These are phyloP conservation scores for Camarhynchus parvulus DNA, from an alignment of 2,113 vertebrate genomes.

Conservation along the genomic window DNA sequence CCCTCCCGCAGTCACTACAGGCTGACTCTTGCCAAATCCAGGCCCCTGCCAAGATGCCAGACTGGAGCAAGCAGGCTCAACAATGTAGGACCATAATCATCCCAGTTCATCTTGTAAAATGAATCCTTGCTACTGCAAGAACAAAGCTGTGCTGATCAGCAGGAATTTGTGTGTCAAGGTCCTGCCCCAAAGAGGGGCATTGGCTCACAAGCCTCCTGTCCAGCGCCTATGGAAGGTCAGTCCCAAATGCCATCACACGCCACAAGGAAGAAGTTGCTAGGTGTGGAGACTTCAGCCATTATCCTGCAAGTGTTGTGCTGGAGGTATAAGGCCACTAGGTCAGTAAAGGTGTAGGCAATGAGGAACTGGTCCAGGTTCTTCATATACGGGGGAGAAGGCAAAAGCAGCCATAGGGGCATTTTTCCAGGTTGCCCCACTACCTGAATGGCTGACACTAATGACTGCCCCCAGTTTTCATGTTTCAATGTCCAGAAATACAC, in stretches of 20 bases:
- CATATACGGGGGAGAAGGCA: neutral
- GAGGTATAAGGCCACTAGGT: neutral
- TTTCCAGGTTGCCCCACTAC: neutral
- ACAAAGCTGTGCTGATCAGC: neutral
- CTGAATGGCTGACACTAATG: neutral
- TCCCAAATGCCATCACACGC: neutral
- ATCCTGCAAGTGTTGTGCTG: neutral
- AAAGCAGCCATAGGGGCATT: neutral
- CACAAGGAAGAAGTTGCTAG: neutral
- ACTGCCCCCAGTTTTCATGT: neutral
- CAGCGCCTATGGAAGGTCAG: neutral
- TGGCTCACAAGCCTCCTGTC: neutral
- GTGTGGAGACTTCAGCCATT: neutral
- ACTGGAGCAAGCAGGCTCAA: neutral
- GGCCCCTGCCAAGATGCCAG: neutral
- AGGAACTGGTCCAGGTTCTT: neutral
- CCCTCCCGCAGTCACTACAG: accelerated
- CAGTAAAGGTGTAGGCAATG: neutral
- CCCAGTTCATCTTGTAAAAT: neutral
- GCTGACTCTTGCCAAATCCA: neutral
- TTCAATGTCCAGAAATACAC: neutral
- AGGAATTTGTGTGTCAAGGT: neutral
- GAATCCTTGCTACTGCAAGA: neutral
- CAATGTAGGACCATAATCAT: neutral
- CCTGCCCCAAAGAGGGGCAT: accelerated